Percentiles rank a stretch among this genome's conserved stretches.
Evolutionary conservation across 2,888 invertebrate genomes (phyloP).

Genomic region (Drosophila mulleri): DNA sequence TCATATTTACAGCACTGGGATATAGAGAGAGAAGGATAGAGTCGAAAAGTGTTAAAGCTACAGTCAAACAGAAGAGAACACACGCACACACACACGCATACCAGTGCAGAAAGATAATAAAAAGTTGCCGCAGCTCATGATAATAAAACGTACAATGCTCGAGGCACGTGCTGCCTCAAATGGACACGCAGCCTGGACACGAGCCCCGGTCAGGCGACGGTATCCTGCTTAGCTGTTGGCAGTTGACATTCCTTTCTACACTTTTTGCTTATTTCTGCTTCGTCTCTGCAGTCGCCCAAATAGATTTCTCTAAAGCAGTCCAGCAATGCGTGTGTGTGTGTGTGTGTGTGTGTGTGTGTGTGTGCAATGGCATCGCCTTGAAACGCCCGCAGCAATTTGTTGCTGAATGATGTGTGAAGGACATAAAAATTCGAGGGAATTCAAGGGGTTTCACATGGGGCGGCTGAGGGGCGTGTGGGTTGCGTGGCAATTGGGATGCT

Average conservation of each 20-base stretch:
- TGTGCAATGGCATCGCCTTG: constrained; percentile 48
- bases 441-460: not conserved
- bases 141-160: constrained; percentile 75
- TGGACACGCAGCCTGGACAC: constrained; percentile 75
- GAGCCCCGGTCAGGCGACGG: constrained; percentile 42
- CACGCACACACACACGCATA: not conserved
- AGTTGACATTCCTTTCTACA: constrained; percentile 65
- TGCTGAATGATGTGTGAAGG: constrained; percentile 81
- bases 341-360: too few species aligned
- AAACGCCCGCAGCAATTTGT: constrained; percentile 79
- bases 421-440: constrained; percentile 70
- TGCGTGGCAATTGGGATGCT: constrained; percentile 2
- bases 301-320: constrained; percentile 67
- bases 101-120: constrained; percentile 66
- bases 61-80: constrained; percentile 15
- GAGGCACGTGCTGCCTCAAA: constrained; percentile 74
- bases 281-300: constrained; percentile 57
- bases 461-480: too few species aligned
- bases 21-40: too few species aligned
- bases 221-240: constrained; percentile 52
- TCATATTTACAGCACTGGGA: constrained; percentile 72
- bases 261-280: constrained; percentile 9
- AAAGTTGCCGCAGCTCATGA: constrained; percentile 76
- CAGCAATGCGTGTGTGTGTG: too few species aligned
- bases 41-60: constrained; percentile 72